These are phyloP conservation scores for Oscheius sp. DNA, from an alignment of 1,140 invertebrate species.

Conservation along the genomic window DNA sequence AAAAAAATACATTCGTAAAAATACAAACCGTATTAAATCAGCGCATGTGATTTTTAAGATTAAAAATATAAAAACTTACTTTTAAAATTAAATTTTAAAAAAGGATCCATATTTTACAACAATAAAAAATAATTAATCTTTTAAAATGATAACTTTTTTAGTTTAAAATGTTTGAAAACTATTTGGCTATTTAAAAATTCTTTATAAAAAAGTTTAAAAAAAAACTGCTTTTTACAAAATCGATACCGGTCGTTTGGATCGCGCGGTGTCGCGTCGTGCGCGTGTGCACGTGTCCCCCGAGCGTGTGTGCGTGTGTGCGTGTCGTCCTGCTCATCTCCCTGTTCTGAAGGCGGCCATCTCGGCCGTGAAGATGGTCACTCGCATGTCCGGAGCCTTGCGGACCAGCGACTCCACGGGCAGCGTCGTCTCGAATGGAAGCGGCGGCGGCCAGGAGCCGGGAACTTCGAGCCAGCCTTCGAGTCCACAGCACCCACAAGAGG, in stretches of 20 bases:
- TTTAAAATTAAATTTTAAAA: too few species aligned
- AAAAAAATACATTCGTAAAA: too few species aligned
- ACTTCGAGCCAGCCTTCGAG: slow-evolving; percentile 25
- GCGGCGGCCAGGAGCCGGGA: background rate
- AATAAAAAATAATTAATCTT: too few species aligned
- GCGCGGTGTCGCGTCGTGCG: background rate
- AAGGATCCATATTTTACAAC: too few species aligned
- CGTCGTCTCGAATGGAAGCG: slow-evolving; percentile 32
- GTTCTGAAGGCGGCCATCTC: slow-evolving; percentile 56
- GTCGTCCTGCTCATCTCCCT: slow-evolving; percentile 3
- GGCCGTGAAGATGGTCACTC: slow-evolving; percentile 59
- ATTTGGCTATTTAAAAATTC: too few species aligned
- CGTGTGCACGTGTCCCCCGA: background rate
- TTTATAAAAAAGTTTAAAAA: too few species aligned
- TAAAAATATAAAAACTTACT: too few species aligned
- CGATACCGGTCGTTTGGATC: background rate
- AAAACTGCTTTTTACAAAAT: too few species aligned
- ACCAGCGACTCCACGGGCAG: slow-evolving; percentile 39
- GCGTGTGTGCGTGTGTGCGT: background rate
- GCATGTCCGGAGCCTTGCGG: slow-evolving; percentile 52
- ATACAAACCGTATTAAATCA: too few species aligned
- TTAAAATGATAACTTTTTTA: too few species aligned
- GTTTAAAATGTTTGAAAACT: too few species aligned
- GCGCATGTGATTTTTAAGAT: too few species aligned
- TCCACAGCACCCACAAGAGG: slow-evolving; percentile 23